These are phyloP conservation scores for Pygoscelis adeliae DNA, from an alignment of 2,113 vertebrate species.

Conservation along the genomic window DNA sequence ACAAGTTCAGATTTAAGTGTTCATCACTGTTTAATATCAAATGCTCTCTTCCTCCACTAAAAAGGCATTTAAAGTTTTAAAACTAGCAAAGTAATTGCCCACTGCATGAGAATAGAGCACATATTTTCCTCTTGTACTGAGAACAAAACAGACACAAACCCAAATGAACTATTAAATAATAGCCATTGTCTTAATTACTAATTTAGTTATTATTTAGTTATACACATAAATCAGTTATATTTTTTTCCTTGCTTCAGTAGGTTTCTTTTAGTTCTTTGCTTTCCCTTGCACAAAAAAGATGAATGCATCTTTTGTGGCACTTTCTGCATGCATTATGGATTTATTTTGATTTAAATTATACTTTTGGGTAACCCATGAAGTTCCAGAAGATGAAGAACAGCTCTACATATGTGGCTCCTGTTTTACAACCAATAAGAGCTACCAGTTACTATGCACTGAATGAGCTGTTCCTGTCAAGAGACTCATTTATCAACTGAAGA, in stretches of 20 bases:
- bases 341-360: not conserved
- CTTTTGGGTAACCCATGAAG: not conserved
- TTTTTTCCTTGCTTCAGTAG: not conserved
- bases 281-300: not conserved
- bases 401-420: not conserved
- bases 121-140: not conserved
- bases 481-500: constrained; percentile 1
- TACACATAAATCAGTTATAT: not conserved
- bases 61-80: not conserved
- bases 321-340: not conserved
- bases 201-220: not conserved
- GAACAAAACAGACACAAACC: not conserved
- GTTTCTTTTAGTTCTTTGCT: not conserved
- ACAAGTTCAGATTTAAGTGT: not conserved
- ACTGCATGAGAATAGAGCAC: not conserved
- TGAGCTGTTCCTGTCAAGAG: not conserved
- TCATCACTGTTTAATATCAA: not conserved
- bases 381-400: not conserved
- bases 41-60: not conserved
- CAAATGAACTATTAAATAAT: not conserved
- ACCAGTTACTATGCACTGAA: not conserved
- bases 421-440: not conserved
- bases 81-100: not conserved
- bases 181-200: not conserved
- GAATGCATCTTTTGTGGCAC: not conserved